phyloP scores from a whole-genome alignment of 2,888 invertebrate genomes.

The Amiota mariae region DNA sequence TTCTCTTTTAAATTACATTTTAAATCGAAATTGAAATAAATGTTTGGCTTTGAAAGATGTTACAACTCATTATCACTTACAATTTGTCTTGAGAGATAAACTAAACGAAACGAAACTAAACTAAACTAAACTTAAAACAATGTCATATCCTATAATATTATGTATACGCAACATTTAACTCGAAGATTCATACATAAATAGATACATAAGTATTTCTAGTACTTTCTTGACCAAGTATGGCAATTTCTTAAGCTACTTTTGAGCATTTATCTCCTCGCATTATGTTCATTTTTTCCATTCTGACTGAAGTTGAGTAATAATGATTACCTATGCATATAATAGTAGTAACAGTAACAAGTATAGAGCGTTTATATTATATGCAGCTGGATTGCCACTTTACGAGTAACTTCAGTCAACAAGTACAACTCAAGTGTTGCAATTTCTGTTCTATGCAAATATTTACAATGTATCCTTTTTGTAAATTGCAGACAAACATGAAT shows the following conservation, averaged over 20 bases:
- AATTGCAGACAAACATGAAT: conserved; percentile 21
- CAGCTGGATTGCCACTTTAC: conserved; percentile 10
- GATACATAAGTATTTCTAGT: not conserved
- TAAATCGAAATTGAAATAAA: conserved; percentile 28
- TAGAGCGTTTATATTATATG: not conserved
- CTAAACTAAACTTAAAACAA: not conserved
- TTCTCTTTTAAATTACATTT: conserved; percentile 26
- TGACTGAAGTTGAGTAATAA: not conserved
- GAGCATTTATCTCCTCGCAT: not conserved
- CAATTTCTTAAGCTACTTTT: not conserved
- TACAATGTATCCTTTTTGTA: conserved; percentile 33
- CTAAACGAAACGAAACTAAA: not conserved
- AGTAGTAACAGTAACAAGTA: not conserved
- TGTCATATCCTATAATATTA: not conserved
- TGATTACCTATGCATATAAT: not conserved
- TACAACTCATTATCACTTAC: too few relatives aligned
- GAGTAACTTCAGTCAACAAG: conserved; percentile 14
- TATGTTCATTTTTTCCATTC: not conserved
- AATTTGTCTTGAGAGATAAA: too few relatives aligned
- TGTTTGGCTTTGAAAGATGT: too few relatives aligned
- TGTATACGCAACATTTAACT: not conserved
- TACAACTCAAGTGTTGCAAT: conserved; percentile 24
- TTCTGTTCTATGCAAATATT: conserved; percentile 33
- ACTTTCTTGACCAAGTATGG: not conserved
- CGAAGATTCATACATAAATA: not conserved